These are phyloP conservation scores for Ectemnius lituratus DNA, from an alignment of 2,888 invertebrate species.

Conservation along the genomic window DNA sequence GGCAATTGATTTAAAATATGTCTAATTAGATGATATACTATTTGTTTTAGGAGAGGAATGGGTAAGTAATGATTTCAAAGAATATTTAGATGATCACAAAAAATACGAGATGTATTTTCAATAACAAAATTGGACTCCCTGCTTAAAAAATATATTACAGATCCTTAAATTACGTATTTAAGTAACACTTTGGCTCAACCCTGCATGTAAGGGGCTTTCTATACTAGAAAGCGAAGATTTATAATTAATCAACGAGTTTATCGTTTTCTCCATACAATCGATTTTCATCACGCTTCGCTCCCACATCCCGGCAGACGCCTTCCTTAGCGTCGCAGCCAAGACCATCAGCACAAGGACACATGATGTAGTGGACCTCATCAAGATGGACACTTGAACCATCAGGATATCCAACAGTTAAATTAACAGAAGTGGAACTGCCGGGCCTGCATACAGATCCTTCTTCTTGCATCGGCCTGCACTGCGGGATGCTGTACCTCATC, in stretches of 20 bases:
- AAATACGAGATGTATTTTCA: too few relatives aligned
- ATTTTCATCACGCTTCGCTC: constrained; percentile 14
- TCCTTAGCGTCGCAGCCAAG: constrained; percentile 53
- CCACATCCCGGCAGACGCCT: constrained; percentile 48
- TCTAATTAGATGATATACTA: too few relatives aligned
- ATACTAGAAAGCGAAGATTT: constrained; percentile 6
- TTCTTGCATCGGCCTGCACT: constrained; percentile 53
- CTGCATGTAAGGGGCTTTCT: constrained; percentile 11
- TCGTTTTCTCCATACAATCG: background rate
- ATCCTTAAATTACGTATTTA: constrained; percentile 1
- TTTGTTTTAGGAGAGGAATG: too few relatives aligned
- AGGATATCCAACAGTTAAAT: constrained; percentile 62
- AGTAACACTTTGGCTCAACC: background rate
- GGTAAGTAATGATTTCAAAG: too few relatives aligned
- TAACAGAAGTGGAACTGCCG: constrained; percentile 32
- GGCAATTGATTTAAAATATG: too few relatives aligned
- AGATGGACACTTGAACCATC: constrained; percentile 53
- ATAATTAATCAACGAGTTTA: constrained; percentile 8
- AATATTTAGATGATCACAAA: too few relatives aligned
- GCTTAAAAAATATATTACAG: background rate
- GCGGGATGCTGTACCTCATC: constrained; percentile 60
- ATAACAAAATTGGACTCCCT: too few relatives aligned
- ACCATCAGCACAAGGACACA: constrained; percentile 64
- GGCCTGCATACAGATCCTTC: constrained; percentile 57
- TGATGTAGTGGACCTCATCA: constrained; percentile 54